These are phyloP conservation scores for Lucinisca nassula DNA, from an alignment of 2,888 invertebrate species.

Conservation along the genomic window DNA sequence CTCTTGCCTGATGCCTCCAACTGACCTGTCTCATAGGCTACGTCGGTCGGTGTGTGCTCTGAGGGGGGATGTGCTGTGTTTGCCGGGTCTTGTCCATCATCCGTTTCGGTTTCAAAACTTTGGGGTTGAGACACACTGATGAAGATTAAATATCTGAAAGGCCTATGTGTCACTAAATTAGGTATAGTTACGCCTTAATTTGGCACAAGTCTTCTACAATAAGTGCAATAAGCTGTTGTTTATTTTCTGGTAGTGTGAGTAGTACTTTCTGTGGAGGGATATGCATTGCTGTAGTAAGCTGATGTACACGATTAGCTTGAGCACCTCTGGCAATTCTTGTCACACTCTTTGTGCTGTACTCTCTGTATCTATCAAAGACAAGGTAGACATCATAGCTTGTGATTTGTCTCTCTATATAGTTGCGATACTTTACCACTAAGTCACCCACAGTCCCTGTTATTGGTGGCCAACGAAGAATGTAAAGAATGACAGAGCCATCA, in stretches of 20 bases:
- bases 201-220: background rate
- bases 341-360: constrained; percentile 18
- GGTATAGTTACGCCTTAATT: background rate
- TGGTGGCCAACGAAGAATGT: background rate
- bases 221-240: background rate
- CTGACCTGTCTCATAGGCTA: no score
- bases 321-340: background rate
- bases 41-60: no score
- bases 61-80: no score
- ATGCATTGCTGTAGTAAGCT: background rate
- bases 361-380: background rate
- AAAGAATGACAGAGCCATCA: background rate
- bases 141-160: no score
- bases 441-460: background rate
- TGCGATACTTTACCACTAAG: background rate
- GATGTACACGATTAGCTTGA: background rate
- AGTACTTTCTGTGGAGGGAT: background rate
- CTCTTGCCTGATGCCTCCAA: no score
- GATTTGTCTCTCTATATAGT: background rate
- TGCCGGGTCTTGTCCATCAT: no score
- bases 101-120: no score
- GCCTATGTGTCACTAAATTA: no score
- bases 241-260: background rate
- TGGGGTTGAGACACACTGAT: no score
- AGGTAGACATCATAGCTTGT: background rate